Evolutionary conservation across 2,113 vertebrate species (phyloP), one percentile per base, ranked within the genome.

Genomic region (Sula dactylatra): DNA sequence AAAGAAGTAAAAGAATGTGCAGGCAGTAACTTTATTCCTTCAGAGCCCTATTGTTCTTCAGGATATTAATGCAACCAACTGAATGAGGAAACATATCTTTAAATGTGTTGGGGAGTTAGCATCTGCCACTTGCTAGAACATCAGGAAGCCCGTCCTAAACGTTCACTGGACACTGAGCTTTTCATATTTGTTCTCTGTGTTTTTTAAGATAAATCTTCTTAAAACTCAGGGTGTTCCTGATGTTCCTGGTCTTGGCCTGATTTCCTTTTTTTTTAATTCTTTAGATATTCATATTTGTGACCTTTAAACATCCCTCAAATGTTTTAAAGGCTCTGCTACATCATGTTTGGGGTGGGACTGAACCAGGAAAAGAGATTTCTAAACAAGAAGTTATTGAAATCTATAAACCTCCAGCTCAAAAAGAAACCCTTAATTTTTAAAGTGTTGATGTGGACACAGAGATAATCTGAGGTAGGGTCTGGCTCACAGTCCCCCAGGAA

Each of bases 91-190:
- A 44, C 2, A 19, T 16, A 13, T 11, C 27, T 64, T 34, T 49
- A 76, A 69, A 38, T 4, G 1, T 44, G 3, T 32, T 72, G 15
- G 20, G 36, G 2, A 59, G n/a, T 20, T 64, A 55, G 1, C 42
- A 74, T 17, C 31, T 73, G 7, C 12, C 10, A 3, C 18, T 61
- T 72, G 10, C 10, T 44, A 56, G 16, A 58, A 31, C 4, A 7
- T 31, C 24, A 69, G 27, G 27, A 64, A 50, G 4, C 6, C 5
- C 76, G 5, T 62, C 12, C 5, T 22, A 77, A 88, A 61, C 9
- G 47, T 10, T 65, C 15, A 40, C 25, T 8, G 5, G 6, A 42
- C 8, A 19, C 4, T 2, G 1, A 44, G 3, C 1, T 52, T 71
- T 82, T 56, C 1, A 4, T 71, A 21, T 42, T 59, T 66, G 2